Conservation (phyloP, 2,797 vertebrate species). For the Ceryle rudis region DNA sequence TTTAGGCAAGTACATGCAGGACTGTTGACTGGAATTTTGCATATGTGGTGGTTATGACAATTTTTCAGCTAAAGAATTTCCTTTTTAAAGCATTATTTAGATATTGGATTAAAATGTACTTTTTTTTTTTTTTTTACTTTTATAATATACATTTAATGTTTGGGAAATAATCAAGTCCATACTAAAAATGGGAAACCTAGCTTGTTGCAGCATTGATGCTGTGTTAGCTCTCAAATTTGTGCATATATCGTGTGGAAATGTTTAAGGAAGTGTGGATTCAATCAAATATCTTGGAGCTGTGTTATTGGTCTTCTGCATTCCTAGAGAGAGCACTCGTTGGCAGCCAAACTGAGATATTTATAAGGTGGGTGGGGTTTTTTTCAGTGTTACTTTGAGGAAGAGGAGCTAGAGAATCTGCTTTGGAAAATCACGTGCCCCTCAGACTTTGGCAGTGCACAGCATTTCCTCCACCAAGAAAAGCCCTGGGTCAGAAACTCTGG, state of each 20-base stretch:
- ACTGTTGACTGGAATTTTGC: neutral
- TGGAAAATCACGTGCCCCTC: neutral
- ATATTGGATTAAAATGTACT: neutral
- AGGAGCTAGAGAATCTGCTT: neutral
- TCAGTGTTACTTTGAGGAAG: neutral
- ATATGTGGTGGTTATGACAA: neutral
- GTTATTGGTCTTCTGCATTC: neutral
- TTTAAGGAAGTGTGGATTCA: neutral
- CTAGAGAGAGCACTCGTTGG: neutral
- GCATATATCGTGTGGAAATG: neutral
- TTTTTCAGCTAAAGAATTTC: neutral
- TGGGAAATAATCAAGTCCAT: neutral
- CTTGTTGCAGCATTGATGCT: neutral
- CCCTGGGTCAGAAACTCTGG: neutral
- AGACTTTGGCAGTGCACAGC: neutral
- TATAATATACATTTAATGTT: neutral
- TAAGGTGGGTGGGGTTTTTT: neutral
- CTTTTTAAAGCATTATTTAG: neutral
- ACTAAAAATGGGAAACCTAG: neutral
- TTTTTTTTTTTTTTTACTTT: neutral
- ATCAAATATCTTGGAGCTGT: neutral
- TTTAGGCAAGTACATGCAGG: neutral
- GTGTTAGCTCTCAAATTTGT: fast-evolving
- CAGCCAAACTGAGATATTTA: neutral
- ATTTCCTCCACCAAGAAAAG: neutral